Base-by-base conservation (phyloP, 2,113 vertebrate genomes). In the Brachirus orientalis region DNA sequence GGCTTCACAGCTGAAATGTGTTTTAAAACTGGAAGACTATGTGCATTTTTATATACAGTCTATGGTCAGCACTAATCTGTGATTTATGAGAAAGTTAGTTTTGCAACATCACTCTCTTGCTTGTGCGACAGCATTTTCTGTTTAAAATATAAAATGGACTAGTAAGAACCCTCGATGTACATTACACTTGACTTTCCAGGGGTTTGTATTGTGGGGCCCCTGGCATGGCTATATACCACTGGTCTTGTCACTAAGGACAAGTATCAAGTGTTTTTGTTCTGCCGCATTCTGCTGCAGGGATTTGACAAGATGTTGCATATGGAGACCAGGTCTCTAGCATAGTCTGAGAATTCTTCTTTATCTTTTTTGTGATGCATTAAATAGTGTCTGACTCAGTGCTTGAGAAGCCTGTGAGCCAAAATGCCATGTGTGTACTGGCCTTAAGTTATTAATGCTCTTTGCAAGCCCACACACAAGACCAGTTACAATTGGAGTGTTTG, bases 401-500 rank as follows among this genome's bases (percentile, higher is more conserved):
- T 70, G n/a, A 60, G 35, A 60, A 71, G 67, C 51, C 65, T 11
- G 7, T 14, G 47, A 28, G n/a, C 36, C 55, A n/a, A 4, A 1
- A 51, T 45, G 37, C 62, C 45, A 43, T 12, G 40, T 51, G 37
- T 51, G 37, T 66, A 14, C 51, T 65, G 63, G 50, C 52, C 69
- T 58, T 74, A 71, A 52, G 17, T 57, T 33, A 48, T 76, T 56
- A 40, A 48, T 2, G 9, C 53, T 45, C 33, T 66, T 9, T 5
- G 19, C 17, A 41, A 45, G 73, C 51, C 28, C 33, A 33, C 14
- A 38, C 1, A 12, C 20, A 72, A 11, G 63, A 47, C 50, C 52
- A 51, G 46, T 61, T 46, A 63, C 56, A 72, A 56, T 65, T 18
- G 3, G n/a, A 59, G 79, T 75, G 79, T 56, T 72, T 60, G 70